phyloP scores from a whole-genome alignment of 2,113 vertebrate genomes.

The Cephalopterus ornatus region DNA sequence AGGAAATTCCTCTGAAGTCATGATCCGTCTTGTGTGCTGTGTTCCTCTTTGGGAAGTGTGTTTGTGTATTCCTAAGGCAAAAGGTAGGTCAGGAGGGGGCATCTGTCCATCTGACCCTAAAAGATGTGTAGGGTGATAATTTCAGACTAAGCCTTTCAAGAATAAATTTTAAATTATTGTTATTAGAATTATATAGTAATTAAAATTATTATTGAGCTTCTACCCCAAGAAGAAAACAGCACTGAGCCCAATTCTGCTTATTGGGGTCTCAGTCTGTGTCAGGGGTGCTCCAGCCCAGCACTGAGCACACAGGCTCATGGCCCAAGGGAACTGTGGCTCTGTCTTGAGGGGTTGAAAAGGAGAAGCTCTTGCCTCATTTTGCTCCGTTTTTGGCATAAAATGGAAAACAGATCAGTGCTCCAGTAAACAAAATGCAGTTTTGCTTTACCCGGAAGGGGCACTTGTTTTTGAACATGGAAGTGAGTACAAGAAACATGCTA shows the following conservation, averaged over 20 bases:
- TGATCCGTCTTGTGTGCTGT: fast-evolving
- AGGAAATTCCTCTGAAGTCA: not conserved
- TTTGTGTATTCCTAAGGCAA: not conserved
- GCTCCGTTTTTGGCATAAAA: not conserved
- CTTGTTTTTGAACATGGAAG: not conserved
- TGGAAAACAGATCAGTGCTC: not conserved
- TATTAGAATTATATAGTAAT: not conserved
- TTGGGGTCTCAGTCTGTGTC: not conserved
- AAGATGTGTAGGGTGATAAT: not conserved
- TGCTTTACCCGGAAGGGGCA: not conserved
- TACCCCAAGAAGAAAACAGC: not conserved
- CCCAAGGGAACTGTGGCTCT: fast-evolving
- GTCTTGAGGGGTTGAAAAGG: not conserved
- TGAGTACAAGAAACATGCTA: not conserved
- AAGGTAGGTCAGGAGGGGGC: not conserved
- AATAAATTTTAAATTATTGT: not conserved
- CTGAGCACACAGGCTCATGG: not conserved
- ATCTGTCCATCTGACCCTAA: not conserved
- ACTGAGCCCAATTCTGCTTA: not conserved
- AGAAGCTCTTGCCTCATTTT: not conserved
- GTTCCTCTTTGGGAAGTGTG: not conserved
- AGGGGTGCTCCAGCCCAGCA: not conserved
- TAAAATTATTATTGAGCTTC: not conserved
- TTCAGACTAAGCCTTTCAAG: not conserved
- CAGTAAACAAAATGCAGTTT: not conserved